Conservation (phyloP, 1,140 invertebrate species). For the Papilio dardanus region DNA sequence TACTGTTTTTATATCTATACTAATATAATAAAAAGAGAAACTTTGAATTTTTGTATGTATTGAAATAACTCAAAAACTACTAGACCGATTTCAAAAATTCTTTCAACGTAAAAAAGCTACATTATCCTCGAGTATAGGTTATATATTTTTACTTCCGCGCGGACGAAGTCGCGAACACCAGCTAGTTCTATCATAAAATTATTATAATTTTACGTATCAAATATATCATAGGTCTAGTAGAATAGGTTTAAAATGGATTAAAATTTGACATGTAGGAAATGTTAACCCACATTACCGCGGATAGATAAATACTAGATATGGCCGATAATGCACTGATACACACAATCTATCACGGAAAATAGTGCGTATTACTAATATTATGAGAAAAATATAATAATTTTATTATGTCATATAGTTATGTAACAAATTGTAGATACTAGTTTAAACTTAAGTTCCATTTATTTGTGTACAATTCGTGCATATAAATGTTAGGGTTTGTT, state of each 20-base stretch:
- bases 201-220: not conserved
- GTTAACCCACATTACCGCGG: slow-evolving; percentile 10
- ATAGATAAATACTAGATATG: slow-evolving; percentile 19
- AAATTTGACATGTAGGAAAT: not conserved
- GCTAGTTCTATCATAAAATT: slow-evolving; percentile 10
- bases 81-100: no score
- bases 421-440: not conserved
- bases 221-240: slow-evolving; percentile 3
- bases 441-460: not conserved
- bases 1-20: no score
- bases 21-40: no score
- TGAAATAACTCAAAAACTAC: no score
- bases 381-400: slow-evolving; percentile 5
- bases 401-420: not conserved
- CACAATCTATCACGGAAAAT: slow-evolving; percentile 30
- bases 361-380: not conserved
- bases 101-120: no score
- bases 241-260: slow-evolving; percentile 21
- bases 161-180: not conserved
- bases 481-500: no score
- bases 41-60: no score
- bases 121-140: no score
- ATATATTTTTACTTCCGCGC: no score
- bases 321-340: slow-evolving; percentile 31
- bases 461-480: no score